Evolutionary conservation across 2,888 invertebrate genomes (phyloP).

Genomic region (Fragum whitleyi): DNA sequence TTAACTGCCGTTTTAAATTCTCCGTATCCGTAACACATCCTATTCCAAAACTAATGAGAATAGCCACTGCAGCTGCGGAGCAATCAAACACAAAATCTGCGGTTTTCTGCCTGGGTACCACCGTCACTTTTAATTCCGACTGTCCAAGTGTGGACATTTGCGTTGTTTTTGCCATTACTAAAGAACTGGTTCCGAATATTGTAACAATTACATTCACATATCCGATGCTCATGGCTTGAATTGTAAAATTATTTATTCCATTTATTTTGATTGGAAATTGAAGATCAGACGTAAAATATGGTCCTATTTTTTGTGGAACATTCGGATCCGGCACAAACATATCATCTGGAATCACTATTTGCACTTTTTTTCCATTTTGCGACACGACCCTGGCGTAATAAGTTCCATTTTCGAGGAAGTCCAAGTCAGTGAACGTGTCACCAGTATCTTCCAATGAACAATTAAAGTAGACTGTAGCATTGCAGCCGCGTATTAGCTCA

Average conservation of each 20-base stretch:
- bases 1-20: conserved; percentile 79
- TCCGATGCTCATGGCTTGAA: conserved; percentile 79
- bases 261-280: conserved; percentile 67
- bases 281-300: conserved; percentile 54
- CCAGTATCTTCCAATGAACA: conserved; percentile 64
- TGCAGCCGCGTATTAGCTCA: conserved; percentile 75
- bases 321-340: conserved; percentile 56
- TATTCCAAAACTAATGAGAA: conserved; percentile 83
- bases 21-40: conserved; percentile 83
- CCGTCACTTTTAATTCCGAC: conserved; percentile 72
- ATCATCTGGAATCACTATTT: conserved; percentile 61
- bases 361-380: conserved; percentile 45
- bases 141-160: conserved; percentile 69
- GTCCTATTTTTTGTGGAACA: conserved; percentile 40
- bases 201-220: conserved; percentile 78
- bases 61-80: conserved; percentile 80
- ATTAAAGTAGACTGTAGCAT: conserved; percentile 78
- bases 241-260: conserved; percentile 72
- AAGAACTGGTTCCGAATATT: conserved; percentile 69
- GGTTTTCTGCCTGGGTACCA: conserved; percentile 73
- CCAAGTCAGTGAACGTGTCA: conserved; percentile 45
- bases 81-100: conserved; percentile 83
- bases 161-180: conserved; percentile 66
- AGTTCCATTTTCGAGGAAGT: conserved; percentile 38
- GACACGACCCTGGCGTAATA: conserved; percentile 53